phyloP scores from a whole-genome alignment of 2,888 invertebrate species.

The Xestoiulus laeticollis region DNA sequence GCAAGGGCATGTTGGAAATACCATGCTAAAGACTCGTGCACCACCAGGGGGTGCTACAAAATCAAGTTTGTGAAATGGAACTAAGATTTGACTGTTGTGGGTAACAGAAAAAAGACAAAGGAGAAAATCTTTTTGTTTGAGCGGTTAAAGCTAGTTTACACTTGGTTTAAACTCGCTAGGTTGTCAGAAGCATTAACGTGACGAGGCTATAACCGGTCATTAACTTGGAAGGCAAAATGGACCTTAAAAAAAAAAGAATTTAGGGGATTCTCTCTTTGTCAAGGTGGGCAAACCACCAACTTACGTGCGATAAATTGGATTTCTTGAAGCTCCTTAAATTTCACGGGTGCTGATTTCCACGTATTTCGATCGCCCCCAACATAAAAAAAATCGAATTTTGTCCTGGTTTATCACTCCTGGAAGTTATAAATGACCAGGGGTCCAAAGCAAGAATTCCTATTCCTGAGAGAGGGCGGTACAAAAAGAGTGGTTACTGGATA shows the following conservation, averaged over 20 bases:
- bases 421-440: slow-evolving; percentile 34
- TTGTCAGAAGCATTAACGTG: background rate
- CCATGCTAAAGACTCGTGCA: too few species aligned
- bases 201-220: background rate
- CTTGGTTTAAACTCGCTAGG: too few species aligned
- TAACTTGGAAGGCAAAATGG: background rate
- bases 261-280: background rate
- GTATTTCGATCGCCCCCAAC: slow-evolving; percentile 16
- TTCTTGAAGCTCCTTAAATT: slow-evolving; percentile 12
- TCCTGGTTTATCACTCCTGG: slow-evolving; percentile 5
- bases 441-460: background rate
- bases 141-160: too few species aligned
- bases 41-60: too few species aligned
- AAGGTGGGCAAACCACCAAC: background rate
- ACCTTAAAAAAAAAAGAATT: background rate
- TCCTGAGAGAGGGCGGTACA: background rate
- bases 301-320: background rate
- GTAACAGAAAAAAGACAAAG: too few species aligned
- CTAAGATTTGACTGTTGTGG: too few species aligned
- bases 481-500: background rate
- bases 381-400: background rate
- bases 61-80: too few species aligned
- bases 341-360: background rate
- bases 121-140: too few species aligned
- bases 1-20: too few species aligned